Evolutionary conservation across 2,888 invertebrate species (phyloP), one percentile per base, ranked within the genome.

Genomic region (Folsomia candida): DNA sequence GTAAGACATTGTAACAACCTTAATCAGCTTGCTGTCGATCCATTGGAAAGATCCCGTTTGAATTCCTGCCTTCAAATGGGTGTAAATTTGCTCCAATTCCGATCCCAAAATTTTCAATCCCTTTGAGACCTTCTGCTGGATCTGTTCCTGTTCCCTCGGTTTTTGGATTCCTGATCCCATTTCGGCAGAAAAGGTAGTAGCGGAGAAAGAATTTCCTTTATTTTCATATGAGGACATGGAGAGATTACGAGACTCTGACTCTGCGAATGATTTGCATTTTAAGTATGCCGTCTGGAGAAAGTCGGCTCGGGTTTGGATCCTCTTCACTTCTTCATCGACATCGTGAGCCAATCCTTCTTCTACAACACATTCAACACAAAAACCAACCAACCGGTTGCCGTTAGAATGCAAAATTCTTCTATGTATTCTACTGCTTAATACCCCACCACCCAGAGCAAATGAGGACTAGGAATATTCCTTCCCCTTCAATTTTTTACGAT

Each of bases 11-110:
- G n/a, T n/a, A n/a, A n/a, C n/a, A n/a, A 88, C 89, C 86, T 92
- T 92, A 0, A 95, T 90, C 66, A 96, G 87, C 77, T 92, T 84
- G 18, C 94, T 94, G 83, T 96, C 93, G 20, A 94, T 89, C 93
- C 94, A 96, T 85, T 94, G 94, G 82, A 95, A 96, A 83, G 90
- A 91, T 3, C 95, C 95, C 20, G 82, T 82, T 69, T 79, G 80
- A 68, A 79, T 80, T 51, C 81, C 78, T 4, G 75, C 71, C 54
- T 79, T 77, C 69, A 80, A 77, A 70, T 75, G 76, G 51, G 74
- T 76, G 51, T 78, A 76, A 66, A 76, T 76, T 63, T 78, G 76
- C 66, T 76, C 68, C 67, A 81, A 74, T 60, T 80, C 78, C n/a
- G n/a, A n/a, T n/a, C n/a, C n/a, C n/a, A n/a, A n/a, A n/a, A n/a